These are phyloP conservation scores for Sebastes iracundus DNA, from an alignment of 2,797 vertebrate genomes.

Conservation along the genomic window DNA sequence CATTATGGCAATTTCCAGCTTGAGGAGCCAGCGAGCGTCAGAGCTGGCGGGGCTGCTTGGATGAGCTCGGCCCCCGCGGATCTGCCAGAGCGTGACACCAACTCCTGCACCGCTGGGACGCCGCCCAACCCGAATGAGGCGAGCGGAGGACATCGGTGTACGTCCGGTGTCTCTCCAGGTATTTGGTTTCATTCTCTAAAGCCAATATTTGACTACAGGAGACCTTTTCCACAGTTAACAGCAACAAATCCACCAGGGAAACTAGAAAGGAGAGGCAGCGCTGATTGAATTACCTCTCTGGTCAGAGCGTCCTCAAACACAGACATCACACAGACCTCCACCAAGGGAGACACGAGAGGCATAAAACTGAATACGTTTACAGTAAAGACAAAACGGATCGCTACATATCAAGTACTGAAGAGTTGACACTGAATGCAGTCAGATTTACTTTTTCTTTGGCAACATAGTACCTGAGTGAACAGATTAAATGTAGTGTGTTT, in stretches of 20 bases:
- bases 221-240: not conserved
- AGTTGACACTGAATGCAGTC: not conserved
- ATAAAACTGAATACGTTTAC: not conserved
- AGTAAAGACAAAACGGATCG: not conserved
- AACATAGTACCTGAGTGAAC: not conserved
- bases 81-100: conserved; percentile 29
- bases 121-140: not conserved
- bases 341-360: too few relatives aligned
- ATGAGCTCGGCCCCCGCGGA: conserved; percentile 1
- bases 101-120: conserved; percentile 25
- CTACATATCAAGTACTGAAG: not conserved
- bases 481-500: too few relatives aligned
- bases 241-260: not conserved
- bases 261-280: not conserved
- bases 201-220: conserved; percentile 30
- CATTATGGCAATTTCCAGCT: conserved; percentile 69
- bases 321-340: not conserved
- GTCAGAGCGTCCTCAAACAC: conserved; percentile 1
- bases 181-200: conserved; percentile 28
- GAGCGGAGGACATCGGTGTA: not conserved
- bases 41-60: conserved; percentile 26
- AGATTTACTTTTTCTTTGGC: not conserved
- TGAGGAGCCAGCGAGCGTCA: conserved; percentile 47
- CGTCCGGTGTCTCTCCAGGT: conserved; percentile 13
- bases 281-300: not conserved